These are phyloP conservation scores for Campoplex capitator DNA, from an alignment of 2,888 invertebrate species.

Conservation along the genomic window DNA sequence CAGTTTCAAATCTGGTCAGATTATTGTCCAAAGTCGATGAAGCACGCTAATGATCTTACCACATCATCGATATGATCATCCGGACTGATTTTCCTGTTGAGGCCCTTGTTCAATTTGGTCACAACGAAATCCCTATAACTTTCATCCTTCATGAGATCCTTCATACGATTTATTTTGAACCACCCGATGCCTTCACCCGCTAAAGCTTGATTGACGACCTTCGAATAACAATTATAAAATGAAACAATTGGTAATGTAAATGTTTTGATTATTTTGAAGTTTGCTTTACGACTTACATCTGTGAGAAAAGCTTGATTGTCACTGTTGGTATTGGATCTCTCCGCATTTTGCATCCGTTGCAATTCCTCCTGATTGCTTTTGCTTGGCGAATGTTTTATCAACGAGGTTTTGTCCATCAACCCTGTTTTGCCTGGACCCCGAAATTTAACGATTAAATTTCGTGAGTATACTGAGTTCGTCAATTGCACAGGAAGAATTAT, in stretches of 20 bases:
- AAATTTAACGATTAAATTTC: slow-evolving; percentile 33
- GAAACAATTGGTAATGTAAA: background rate
- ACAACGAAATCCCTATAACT: slow-evolving; percentile 98
- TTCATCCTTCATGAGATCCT: slow-evolving; percentile 99
- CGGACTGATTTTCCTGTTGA: slow-evolving; percentile 96
- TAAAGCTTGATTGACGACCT: slow-evolving; percentile 93
- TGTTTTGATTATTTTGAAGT: background rate
- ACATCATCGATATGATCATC: slow-evolving; percentile 99
- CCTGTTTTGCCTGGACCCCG: slow-evolving; percentile 87
- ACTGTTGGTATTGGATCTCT: slow-evolving; percentile 91
- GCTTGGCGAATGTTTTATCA: slow-evolving; percentile 93
- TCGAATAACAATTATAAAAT: slow-evolving; percentile 11
- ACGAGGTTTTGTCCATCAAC: slow-evolving; percentile 94
- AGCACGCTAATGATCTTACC: slow-evolving; percentile 86
- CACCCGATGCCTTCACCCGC: slow-evolving; percentile 98
- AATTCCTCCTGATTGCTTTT: slow-evolving; percentile 89
- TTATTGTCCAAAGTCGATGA: background rate
- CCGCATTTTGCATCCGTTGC: slow-evolving; percentile 89
- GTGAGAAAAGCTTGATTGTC: slow-evolving; percentile 98
- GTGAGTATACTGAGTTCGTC: background rate
- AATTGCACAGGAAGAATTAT: background rate
- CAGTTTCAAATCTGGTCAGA: background rate
- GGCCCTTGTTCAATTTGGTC: slow-evolving; percentile 96
- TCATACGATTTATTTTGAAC: slow-evolving; percentile 96
- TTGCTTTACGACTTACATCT: slow-evolving; percentile 88